Percentiles rank a stretch among this genome's conserved stretches.
Conservation (phyloP, 2,888 invertebrate genomes). For the Hirudinaria manillensis region DNA sequence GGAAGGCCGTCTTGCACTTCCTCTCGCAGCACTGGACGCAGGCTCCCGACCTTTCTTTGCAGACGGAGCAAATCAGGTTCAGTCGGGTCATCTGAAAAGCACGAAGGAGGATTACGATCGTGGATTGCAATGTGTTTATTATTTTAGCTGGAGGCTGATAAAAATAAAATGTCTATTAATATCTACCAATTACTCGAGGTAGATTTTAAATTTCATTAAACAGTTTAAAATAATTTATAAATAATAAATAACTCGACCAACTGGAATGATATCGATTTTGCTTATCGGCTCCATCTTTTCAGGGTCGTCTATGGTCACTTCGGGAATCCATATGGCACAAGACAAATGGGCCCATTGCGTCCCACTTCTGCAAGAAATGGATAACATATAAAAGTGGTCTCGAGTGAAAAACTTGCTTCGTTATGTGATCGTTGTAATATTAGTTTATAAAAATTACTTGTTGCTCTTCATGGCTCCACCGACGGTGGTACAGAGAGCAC, state of each 20-base stretch:
- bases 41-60: slow-evolving; percentile 82
- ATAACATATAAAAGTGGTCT: not conserved
- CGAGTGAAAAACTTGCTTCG: not conserved
- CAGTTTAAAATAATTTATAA: not conserved
- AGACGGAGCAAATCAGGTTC: slow-evolving; percentile 87
- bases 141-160: not conserved
- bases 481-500: slow-evolving; percentile 89
- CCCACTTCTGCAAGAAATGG: slow-evolving; percentile 61
- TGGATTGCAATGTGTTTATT: not conserved
- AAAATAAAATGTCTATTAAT: not conserved
- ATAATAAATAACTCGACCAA: slow-evolving; percentile 41
- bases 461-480: slow-evolving; percentile 98
- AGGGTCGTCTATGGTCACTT: slow-evolving; percentile 86
- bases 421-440: not conserved
- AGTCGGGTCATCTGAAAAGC: slow-evolving; percentile 57
- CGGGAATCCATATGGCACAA: slow-evolving; percentile 63
- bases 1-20: slow-evolving; percentile 95
- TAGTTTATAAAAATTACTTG: slow-evolving; percentile 55
- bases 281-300: slow-evolving; percentile 98
- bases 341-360: slow-evolving; percentile 97
- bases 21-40: slow-evolving; percentile 98
- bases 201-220: not conserved
- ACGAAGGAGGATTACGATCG: slow-evolving; percentile 36
- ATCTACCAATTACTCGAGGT: not conserved
- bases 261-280: slow-evolving; percentile 90